Evolutionary conservation across 1,140 invertebrate genomes (phyloP), one percentile per base, ranked within the genome.

Genomic region (Drosophila sechellia): DNA sequence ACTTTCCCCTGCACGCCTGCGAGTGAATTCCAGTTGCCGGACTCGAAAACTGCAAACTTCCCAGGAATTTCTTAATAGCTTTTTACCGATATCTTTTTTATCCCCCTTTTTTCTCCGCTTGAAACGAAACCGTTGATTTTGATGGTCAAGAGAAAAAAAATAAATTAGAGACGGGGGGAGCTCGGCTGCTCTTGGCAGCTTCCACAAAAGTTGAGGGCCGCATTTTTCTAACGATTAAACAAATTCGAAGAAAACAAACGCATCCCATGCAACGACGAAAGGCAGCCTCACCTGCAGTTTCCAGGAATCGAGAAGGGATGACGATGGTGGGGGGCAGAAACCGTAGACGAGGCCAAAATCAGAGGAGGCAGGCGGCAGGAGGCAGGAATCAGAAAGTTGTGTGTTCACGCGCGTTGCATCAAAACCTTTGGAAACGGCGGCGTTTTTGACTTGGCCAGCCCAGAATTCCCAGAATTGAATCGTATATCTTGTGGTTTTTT

Each of bases 221-320:
- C 78, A 90, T 90, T 90, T 90, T 90, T 90, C 86, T 90, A 90
- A 87, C 79, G 86, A 90, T 90, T 90, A 90, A 90, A 90, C 86
- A 90, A 90, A 90, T 90, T 90, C 86, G 81, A 54, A 76, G 86
- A 90, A 90, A 90, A 79, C 85, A 90, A 90, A 77, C 86, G 85
- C 84, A 89, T 90, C 84, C 50, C 84, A 80, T 87, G 84, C 84
- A 87, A 87, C 84, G 79, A 31, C 31, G 31, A 58, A 34, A 22
- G 70, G 65, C 58, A 58, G 40, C 80, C 69, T 89, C 84, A 89
- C 85, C 85, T 89, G 84, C 84, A 89, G 77, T 89, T 89, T 89
- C 84, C 84, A 77, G 61, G 84, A 87, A 87, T 80, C 54, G 66
- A 40, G 45, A 70, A 55, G 71, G 78, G 65, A 68, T 71, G 31